These are phyloP conservation scores for Theretra japonica DNA, from an alignment of 2,888 invertebrate genomes.

Conservation along the genomic window DNA sequence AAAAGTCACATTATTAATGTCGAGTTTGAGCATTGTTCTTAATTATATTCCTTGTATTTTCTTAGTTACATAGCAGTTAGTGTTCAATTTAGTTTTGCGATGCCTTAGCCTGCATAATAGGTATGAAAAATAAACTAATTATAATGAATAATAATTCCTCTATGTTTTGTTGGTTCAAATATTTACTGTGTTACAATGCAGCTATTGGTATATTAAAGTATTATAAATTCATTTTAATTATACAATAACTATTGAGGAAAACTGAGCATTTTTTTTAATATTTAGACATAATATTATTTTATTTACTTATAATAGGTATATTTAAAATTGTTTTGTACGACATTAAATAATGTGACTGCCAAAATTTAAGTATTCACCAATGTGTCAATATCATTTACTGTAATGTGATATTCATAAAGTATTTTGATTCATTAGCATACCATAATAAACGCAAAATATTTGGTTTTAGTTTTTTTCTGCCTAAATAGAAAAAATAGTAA, in stretches of 20 bases:
- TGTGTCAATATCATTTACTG: conserved; percentile 54
- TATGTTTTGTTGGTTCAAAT: not conserved
- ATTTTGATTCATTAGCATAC: not conserved
- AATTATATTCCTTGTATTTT: not conserved
- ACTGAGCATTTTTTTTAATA: too few species aligned
- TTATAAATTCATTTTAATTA: too few species aligned
- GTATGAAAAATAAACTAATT: too few species aligned
- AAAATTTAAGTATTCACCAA: conserved; percentile 73
- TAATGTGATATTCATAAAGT: conserved; percentile 24
- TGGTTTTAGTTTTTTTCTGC: not conserved
- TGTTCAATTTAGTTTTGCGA: too few species aligned
- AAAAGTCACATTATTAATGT: conserved; percentile 33
- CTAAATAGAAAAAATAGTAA: not conserved
- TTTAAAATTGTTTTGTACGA: conserved; percentile 16
- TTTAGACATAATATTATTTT: too few species aligned
- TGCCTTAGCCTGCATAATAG: too few species aligned
- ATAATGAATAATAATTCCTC: not conserved
- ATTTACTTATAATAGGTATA: too few species aligned
- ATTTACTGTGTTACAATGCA: too few species aligned
- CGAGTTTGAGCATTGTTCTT: conserved; percentile 26
- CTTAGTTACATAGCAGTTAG: too few species aligned
- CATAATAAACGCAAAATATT: not conserved
- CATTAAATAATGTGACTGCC: conserved; percentile 70
- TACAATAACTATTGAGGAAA: too few species aligned
- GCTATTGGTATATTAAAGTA: too few species aligned